Evolutionary conservation across 1,140 invertebrate species (phyloP).

Genomic region (Drosophila malerkotliana): DNA sequence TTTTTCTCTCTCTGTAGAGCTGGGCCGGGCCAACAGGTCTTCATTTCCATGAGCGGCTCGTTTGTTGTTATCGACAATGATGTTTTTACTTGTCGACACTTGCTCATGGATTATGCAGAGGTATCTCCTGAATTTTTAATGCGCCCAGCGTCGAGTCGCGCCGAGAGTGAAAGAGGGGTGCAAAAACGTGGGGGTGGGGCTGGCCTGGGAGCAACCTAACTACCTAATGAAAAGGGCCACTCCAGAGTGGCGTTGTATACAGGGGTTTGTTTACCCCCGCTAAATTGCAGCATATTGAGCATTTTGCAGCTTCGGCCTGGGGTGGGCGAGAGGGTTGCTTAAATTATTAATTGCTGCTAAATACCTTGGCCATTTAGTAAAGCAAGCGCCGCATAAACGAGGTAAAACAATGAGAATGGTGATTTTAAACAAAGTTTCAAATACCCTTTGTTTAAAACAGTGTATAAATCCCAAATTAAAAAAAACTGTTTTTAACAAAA

Average conservation of each 20-base stretch:
- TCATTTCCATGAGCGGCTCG: constrained; percentile 25
- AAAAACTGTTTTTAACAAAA: too few relatives aligned
- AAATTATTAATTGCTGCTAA: constrained; percentile 79
- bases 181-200: constrained; percentile 11
- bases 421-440: background rate
- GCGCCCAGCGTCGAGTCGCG: constrained; percentile 65
- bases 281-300: constrained; percentile 81
- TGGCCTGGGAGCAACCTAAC: constrained; percentile 5
- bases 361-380: constrained; percentile 78
- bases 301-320: constrained; percentile 40
- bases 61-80: constrained; percentile 73
- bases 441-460: constrained; percentile 13
- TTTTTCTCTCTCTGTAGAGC: background rate
- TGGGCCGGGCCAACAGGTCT: constrained; percentile 72
- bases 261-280: constrained; percentile 40
- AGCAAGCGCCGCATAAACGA: constrained; percentile 38
- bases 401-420: constrained; percentile 22
- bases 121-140: constrained; percentile 82
- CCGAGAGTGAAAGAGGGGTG: constrained; percentile 46
- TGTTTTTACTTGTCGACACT: constrained; percentile 83
- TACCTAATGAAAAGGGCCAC: constrained; percentile 68
- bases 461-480: too few relatives aligned
- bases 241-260: background rate
- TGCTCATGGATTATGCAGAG: constrained; percentile 83
- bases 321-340: constrained; percentile 43